Conservation (phyloP, 2,797 vertebrate species). For the Propithecus perrieri region DNA sequence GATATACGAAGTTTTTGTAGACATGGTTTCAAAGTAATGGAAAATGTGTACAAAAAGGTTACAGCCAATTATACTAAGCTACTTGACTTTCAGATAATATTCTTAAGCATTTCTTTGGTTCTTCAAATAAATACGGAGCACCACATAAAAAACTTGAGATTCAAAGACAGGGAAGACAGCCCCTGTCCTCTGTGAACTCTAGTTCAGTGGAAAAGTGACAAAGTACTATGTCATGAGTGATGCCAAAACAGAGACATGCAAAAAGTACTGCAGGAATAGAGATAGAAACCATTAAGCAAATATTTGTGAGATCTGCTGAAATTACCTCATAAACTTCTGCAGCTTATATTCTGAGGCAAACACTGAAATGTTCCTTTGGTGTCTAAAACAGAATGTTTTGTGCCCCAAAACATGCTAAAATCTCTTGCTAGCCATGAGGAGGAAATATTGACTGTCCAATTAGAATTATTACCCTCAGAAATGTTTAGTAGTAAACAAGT, state of each 20-base stretch:
- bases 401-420: slow-evolving; percentile 56
- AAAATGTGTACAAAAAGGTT: slow-evolving; percentile 23
- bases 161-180: background rate
- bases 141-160: background rate
- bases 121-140: background rate
- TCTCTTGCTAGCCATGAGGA: background rate
- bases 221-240: background rate
- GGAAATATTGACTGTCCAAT: slow-evolving; percentile 43
- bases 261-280: background rate
- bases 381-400: slow-evolving; percentile 63
- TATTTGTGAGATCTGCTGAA: slow-evolving; percentile 29
- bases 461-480: slow-evolving; percentile 41
- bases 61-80: background rate
- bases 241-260: background rate
- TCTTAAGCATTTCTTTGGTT: background rate
- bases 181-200: background rate
- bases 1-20: background rate
- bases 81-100: background rate
- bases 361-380: slow-evolving; percentile 26
- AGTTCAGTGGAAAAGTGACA: background rate
- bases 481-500: slow-evolving; percentile 53
- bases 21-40: background rate
- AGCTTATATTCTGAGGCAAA: slow-evolving; percentile 33
- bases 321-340: slow-evolving; percentile 54
- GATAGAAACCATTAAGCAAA: background rate